Percentiles rank a stretch among this genome's conserved stretches.
These are phyloP conservation scores for Dissostichus mawsoni DNA, from an alignment of 2,113 vertebrate genomes.

Conservation along the genomic window DNA sequence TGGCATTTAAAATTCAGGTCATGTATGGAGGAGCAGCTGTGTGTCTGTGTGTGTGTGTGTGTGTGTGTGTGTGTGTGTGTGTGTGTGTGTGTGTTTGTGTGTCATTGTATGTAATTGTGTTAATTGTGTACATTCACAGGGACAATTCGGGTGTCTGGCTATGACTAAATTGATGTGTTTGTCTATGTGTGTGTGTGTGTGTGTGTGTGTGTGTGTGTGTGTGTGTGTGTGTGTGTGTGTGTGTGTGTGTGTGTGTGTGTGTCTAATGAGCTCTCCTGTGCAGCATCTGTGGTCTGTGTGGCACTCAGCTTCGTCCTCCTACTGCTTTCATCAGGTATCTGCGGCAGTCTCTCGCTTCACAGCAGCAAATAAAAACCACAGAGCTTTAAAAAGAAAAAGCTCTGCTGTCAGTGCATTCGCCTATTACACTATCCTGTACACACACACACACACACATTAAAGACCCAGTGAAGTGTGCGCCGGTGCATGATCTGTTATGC, in stretches of 20 bases:
- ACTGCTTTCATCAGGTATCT: slow-evolving; percentile 52
- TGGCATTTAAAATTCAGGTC: slow-evolving; percentile 77
- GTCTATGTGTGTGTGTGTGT: slow-evolving; percentile 5
- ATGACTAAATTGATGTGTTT: slow-evolving; percentile 10
- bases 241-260: slow-evolving; percentile 29
- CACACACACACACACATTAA: neutral
- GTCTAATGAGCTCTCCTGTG: slow-evolving; percentile 68
- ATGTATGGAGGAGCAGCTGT: slow-evolving; percentile 66
- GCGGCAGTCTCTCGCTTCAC: slow-evolving; percentile 39
- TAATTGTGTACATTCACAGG: slow-evolving; percentile 26
- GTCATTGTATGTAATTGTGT: slow-evolving; percentile 14
- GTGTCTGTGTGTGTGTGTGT: no score
- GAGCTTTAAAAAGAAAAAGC: slow-evolving; percentile 36
- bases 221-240: slow-evolving; percentile 30
- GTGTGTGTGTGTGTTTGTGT: slow-evolving; percentile 33
- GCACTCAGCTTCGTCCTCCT: slow-evolving; percentile 56
- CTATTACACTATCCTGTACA: neutral
- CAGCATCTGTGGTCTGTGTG: slow-evolving; percentile 69
- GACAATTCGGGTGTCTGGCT: slow-evolving; percentile 25
- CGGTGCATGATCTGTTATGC: no score
- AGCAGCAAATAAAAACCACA: slow-evolving; percentile 26
- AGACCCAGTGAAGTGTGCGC: no score
- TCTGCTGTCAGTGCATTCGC: slow-evolving; percentile 2
- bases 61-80: slow-evolving; percentile 33
- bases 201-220: slow-evolving; percentile 20